Base-by-base conservation (phyloP, 2,888 invertebrate species). In the Pardosa pseudoannulata region DNA sequence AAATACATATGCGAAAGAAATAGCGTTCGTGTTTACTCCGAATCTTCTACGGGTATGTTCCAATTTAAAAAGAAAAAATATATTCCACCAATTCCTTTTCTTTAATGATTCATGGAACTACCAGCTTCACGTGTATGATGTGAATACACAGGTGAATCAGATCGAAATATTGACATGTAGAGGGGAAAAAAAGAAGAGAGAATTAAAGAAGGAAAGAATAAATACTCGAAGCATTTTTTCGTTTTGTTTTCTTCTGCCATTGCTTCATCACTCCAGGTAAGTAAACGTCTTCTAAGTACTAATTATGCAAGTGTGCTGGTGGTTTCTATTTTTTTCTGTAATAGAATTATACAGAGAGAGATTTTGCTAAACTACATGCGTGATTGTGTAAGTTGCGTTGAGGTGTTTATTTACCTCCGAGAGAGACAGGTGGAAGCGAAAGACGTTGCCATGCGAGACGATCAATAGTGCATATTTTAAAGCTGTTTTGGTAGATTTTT, bases 381-480 rank as follows among this genome's bases (percentile, higher is more conserved):
- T n/a, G 56, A 56, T 23, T 23, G 56, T 23, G 13, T 36, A 11
- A 46, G 16, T 46, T 46, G n/a, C 46, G 16, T 56, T 56, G 56
- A 56, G 56, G 23, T 56, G 56, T 56, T 56, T 56, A 56, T 56
- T 56, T 56, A 56, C 56, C 56, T 56, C 56, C 56, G 56, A 6
- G 56, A 6, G 56, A 23, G 23, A 19, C 19, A 23, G 56, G 23
- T 23, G 56, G 56, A 23, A 16, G 56, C 19, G 23, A 23, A 1
- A 6, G 56, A 56, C 56, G 56, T 56, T 56, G 56, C 56, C 56
- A 56, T 56, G 56, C 5, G 56, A 56, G 23, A 56, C 23, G 56
- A 23, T 56, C 23, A 56, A 56, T 56, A 56, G 5, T 56, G 56
- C 16, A 46, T 46, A 56, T 23, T 56, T 56, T 23, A 23, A 56